A percentile compares a stretch with the other conserved stretches of the same genome.
Evolutionary conservation across 2,113 vertebrate genomes (phyloP).

Genomic region (Tretioscincus oriximinensis): DNA sequence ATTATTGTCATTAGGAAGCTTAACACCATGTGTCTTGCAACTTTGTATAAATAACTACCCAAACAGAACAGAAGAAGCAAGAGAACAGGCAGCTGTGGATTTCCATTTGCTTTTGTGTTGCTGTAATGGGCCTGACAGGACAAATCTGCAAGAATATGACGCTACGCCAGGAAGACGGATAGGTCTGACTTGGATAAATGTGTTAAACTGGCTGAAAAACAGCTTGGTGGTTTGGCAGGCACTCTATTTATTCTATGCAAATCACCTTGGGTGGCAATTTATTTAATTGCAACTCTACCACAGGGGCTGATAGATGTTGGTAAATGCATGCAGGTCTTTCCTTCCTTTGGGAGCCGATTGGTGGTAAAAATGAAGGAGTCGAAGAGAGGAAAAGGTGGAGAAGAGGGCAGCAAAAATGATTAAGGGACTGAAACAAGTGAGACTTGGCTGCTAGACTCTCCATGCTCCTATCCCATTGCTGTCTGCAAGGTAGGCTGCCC

Average conservation of each 20-base stretch:
- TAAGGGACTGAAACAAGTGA: no score
- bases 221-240: conserved; percentile 48
- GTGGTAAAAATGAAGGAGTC: no score
- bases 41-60: conserved; percentile 58
- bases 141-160: conserved; percentile 52
- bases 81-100: conserved; percentile 55
- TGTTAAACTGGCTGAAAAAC: conserved; percentile 57
- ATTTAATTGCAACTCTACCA: conserved; percentile 30
- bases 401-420: no score
- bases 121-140: conserved; percentile 62
- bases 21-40: conserved; percentile 59
- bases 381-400: no score
- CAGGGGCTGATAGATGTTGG: not conserved
- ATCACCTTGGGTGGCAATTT: conserved; percentile 41
- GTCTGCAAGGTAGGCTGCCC: no score
- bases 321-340: not conserved
- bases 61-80: conserved; percentile 49
- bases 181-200: conserved; percentile 57
- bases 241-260: conserved; percentile 60
- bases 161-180: conserved; percentile 60
- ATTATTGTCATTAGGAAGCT: conserved; percentile 59
- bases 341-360: no score
- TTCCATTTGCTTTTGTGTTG: not conserved
- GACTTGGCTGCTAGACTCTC: no score
- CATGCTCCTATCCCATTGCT: no score